Base-by-base conservation (phyloP, 2,113 vertebrate genomes). In the Ictidomys tridecemlineatus region DNA sequence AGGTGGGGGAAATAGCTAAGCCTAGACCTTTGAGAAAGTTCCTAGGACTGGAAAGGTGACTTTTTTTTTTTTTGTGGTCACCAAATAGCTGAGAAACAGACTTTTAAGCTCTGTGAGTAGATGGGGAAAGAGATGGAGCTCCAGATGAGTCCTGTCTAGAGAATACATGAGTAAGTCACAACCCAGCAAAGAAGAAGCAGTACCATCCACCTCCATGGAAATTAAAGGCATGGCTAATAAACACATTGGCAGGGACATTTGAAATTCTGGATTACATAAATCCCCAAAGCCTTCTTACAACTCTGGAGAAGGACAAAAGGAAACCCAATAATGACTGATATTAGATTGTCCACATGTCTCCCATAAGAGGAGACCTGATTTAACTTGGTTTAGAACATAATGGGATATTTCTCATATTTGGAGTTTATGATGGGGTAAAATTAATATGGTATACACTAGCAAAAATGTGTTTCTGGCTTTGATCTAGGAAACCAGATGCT, bases 321-420 rank as follows among this genome's bases (percentile, higher is more conserved):
- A 93, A 11, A 93, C 14, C 17, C 1, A 14, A 77, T 67, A 42
- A 70, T 51, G 20, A 88, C 8, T 89, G 32, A 34, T 48, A 80
- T 70, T 83, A 76, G 85, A 74, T 90, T 37, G 63, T 83, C 20
- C 24, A 34, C 8, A 86, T 37, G 39, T 39, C 2, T 24, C 1
- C 18, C 37, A 28, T 69, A 42, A 67, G 20, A 22, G 14, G 26
- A 13, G 17, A 37, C 67, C n/a, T 89, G 16, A 86, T 90, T 84
- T 92, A 61, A 56, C 86, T 92, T 79, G 37, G 12, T 12, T 97
- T 96, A 92, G n/a, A 83, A 89, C 95, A 84, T 63, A 69, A 63
- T 37, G 11, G 18, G 13, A 65, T 85, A 34, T 82, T 89, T 80
- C 28, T 88, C 91, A 0, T n/a, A 73, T 82, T 1, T 22, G 69